Conservation (phyloP, 37 sponge, comb jelly and placozoan species). For the Halichondria panicea region DNA sequence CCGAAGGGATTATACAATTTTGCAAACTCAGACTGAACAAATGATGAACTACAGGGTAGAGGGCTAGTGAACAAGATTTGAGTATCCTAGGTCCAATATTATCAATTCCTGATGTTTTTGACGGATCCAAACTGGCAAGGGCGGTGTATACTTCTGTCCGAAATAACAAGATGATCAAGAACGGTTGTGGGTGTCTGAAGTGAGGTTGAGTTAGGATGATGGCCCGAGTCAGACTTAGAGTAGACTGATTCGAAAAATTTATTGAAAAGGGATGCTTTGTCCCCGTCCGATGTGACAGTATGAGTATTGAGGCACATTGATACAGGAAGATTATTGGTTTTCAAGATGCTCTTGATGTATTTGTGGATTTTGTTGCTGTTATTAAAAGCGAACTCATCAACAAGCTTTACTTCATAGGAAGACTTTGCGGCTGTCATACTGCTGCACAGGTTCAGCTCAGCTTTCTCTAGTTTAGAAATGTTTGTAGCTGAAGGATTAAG, state of each 20-base stretch:
- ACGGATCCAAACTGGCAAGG: background rate
- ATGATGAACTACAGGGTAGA: background rate
- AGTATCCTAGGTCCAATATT: background rate
- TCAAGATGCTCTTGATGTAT: conserved; percentile 1
- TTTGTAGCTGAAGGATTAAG: background rate
- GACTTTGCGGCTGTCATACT: conserved; percentile 2
- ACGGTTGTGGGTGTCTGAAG: background rate
- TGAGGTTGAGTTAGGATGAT: background rate
- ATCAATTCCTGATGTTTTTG: conserved; percentile 3
- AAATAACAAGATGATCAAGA: background rate
- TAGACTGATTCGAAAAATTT: conserved; percentile 15
- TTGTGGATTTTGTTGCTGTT: conserved; percentile 10
- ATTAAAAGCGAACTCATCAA: conserved; percentile 1
- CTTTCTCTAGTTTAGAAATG: background rate
- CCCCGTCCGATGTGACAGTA: background rate
- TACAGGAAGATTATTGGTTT: background rate
- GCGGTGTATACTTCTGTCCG: background rate
- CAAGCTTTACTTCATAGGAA: conserved; percentile 14
- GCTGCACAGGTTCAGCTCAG: background rate
- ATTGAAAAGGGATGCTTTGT: conserved; percentile 9
- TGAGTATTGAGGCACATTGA: background rate
- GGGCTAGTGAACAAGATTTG: conserved; percentile 4
- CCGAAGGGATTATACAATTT: background rate
- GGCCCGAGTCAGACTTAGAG: background rate
- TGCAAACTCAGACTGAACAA: background rate